phyloP scores from a whole-genome alignment of 2,113 vertebrate genomes.

The Ceratotherium simum region DNA sequence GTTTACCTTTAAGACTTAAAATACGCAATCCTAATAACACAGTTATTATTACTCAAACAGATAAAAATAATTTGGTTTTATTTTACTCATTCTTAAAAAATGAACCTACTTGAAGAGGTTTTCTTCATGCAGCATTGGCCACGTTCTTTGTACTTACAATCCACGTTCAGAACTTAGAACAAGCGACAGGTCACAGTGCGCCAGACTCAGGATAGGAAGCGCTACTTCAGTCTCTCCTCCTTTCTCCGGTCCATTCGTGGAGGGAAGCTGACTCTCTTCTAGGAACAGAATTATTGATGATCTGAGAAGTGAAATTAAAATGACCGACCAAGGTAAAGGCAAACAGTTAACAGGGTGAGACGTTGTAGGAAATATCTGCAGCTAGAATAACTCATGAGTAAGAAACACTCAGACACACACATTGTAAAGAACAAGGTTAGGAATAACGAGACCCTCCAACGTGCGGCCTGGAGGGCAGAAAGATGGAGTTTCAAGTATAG shows the following conservation, averaged over 20 bases:
- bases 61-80: neutral
- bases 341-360: accelerated
- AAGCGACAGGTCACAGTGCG: conserved; percentile 73
- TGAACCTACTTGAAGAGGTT: neutral
- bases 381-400: neutral
- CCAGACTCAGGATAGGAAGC: conserved; percentile 89
- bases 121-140: accelerated
- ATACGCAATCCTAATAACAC: neutral
- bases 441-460: accelerated
- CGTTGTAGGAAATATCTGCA: accelerated
- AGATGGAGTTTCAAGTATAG: accelerated
- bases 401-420: neutral
- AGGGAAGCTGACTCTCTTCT: conserved; percentile 63
- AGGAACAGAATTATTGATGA: neutral
- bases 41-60: neutral
- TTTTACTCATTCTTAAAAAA: neutral
- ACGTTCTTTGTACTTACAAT: conserved; percentile 80
- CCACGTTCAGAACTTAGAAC: conserved; percentile 47
- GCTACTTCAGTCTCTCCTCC: conserved; percentile 82
- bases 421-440: neutral
- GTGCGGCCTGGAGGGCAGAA: too few relatives aligned
- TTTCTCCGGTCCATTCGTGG: neutral
- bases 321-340: neutral
- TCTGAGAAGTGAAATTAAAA: neutral
- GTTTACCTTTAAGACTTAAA: neutral